These are phyloP conservation scores for Tubulanus polymorphus DNA, from an alignment of 2,888 invertebrate genomes.

Conservation along the genomic window DNA sequence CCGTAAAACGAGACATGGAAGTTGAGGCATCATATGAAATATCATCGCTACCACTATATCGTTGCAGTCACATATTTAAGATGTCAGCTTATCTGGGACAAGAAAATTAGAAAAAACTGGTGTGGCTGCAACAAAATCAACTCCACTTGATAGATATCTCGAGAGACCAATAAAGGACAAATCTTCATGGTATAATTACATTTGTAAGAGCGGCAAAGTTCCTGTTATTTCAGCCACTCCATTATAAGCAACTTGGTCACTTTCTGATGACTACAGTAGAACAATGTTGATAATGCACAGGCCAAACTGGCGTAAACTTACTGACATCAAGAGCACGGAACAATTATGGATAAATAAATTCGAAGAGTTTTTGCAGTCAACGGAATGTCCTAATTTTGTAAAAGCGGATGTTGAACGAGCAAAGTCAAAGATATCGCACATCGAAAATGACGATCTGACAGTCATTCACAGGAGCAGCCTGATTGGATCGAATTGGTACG, in stretches of 20 bases:
- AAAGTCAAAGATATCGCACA: conserved; percentile 8
- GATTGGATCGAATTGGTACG: conserved; percentile 21
- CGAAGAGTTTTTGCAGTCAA: conserved; percentile 20
- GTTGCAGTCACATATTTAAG: conserved; percentile 22
- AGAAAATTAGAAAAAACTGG: conserved; percentile 3
- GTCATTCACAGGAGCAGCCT: conserved; percentile 12
- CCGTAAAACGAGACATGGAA: conserved; percentile 23
- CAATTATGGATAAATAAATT: conserved; percentile 17
- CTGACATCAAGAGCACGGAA: conserved; percentile 19
- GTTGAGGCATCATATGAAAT: conserved; percentile 23
- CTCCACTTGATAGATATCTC: conserved; percentile 20
- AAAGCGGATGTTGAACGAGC: conserved; percentile 10
- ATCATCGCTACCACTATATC: conserved; percentile 15
- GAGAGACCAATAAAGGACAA: conserved; percentile 11
- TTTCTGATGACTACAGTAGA: conserved; percentile 18
- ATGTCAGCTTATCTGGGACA: conserved; percentile 20
- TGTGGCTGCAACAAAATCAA: conserved; percentile 14
- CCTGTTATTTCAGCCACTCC: conserved; percentile 10
- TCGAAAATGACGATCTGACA: not conserved
- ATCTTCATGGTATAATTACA: conserved; percentile 18
- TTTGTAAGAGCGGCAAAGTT: conserved; percentile 18
- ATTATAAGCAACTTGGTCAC: conserved; percentile 20
- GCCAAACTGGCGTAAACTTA: conserved; percentile 22
- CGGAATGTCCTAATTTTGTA: conserved; percentile 21
- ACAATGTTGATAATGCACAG: conserved; percentile 20